Percentiles rank a stretch among this genome's conserved stretches.
Conservation (phyloP, 35 echinoderm and acorn worm species). For the Anneissia japonica region DNA sequence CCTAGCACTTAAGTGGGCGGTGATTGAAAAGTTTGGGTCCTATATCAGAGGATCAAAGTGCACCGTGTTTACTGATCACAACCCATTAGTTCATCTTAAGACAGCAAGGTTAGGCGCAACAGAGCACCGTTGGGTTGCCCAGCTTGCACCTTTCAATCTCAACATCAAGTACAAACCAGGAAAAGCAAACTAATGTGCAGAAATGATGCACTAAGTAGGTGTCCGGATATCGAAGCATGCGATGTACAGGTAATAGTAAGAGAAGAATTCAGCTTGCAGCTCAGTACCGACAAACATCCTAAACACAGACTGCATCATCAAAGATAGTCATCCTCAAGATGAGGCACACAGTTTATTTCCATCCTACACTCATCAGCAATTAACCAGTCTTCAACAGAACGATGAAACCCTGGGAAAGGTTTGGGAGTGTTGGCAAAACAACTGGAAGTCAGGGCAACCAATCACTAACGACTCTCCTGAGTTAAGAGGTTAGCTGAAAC, state of each 20-base stretch:
- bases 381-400: neutral
- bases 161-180: too few species aligned
- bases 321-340: too few species aligned
- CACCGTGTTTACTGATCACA: slow-evolving; percentile 16
- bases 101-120: neutral
- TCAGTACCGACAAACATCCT: neutral
- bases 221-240: neutral
- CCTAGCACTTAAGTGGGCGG: neutral
- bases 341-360: too few species aligned
- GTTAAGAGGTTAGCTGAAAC: neutral
- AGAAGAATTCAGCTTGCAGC: too few species aligned
- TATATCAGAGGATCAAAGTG: neutral
- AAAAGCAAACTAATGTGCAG: neutral
- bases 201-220: neutral
- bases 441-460: neutral
- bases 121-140: too few species aligned
- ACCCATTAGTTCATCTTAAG: neutral
- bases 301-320: neutral
- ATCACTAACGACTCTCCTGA: neutral
- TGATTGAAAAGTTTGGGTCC: neutral
- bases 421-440: neutral
- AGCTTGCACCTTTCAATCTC: too few species aligned
- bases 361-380: neutral
- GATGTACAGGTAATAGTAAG: too few species aligned
- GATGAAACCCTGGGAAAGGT: neutral